Evolutionary conservation across 2,888 invertebrate species (phyloP).

Genomic region (Troides aeacus): DNA sequence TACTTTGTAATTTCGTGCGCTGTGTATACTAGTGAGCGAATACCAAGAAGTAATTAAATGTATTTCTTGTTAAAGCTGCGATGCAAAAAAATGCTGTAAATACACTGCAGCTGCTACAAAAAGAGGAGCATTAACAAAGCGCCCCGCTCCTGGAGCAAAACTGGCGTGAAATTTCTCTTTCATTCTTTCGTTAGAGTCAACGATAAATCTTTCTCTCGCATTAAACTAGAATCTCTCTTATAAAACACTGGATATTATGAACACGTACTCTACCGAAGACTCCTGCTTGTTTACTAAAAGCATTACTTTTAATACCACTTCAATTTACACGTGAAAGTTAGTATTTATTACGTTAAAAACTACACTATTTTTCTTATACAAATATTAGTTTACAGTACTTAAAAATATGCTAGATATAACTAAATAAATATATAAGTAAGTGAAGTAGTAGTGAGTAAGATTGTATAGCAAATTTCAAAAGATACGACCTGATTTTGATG

Average conservation of each 20-base stretch:
- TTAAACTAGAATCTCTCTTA: constrained; percentile 28
- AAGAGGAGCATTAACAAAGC: constrained; percentile 24
- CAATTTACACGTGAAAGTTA: background rate
- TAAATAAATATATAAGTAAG: too few species aligned
- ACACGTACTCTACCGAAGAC: constrained; percentile 21
- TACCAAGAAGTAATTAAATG: constrained; percentile 22
- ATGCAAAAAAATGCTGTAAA: constrained; percentile 18
- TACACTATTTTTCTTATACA: too few species aligned
- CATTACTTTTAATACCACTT: constrained; percentile 1
- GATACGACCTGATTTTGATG: too few species aligned
- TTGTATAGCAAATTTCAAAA: too few species aligned
- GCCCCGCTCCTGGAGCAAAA: constrained; percentile 17
- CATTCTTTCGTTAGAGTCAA: constrained; percentile 27
- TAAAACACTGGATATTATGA: constrained; percentile 28
- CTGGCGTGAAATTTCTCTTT: constrained; percentile 29
- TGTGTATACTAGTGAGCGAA: background rate
- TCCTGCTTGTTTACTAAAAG: constrained; percentile 16
- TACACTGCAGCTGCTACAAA: constrained; percentile 21
- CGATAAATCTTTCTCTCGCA: constrained; percentile 27
- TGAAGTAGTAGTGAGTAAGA: too few species aligned
- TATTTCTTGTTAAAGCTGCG: constrained; percentile 17
- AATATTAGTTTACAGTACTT: too few species aligned
- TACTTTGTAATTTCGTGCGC: background rate
- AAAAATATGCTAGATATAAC: background rate
- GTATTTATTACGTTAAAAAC: background rate